These are phyloP conservation scores for Sebastes reedi DNA, from an alignment of 2,797 vertebrate species.

Conservation along the genomic window DNA sequence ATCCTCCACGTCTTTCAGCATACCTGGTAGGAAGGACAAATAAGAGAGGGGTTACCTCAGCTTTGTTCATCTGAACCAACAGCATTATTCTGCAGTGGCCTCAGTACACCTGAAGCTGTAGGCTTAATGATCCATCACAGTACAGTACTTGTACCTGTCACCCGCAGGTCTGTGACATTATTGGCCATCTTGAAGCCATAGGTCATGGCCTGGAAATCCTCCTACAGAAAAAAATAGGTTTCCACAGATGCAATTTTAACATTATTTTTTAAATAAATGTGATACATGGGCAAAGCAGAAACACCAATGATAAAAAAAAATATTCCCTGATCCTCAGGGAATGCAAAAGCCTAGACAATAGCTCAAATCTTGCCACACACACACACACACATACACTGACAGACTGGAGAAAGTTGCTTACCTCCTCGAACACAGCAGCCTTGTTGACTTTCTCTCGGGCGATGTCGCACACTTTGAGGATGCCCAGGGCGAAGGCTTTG, in stretches of 20 bases:
- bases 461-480: slow-evolving; percentile 98
- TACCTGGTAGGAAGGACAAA: slow-evolving; percentile 80
- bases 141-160: slow-evolving; percentile 87
- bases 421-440: slow-evolving; percentile 99
- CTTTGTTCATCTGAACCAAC: background rate
- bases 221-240: slow-evolving; percentile 74
- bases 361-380: background rate
- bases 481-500: slow-evolving; percentile 96
- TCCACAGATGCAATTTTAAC: background rate
- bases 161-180: slow-evolving; percentile 96
- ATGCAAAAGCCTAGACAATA: background rate
- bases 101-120: background rate
- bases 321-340: background rate
- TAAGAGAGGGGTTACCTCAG: background rate
- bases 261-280: background rate
- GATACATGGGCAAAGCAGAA: background rate
- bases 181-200: slow-evolving; percentile 99
- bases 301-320: background rate
- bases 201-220: slow-evolving; percentile 99
- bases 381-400: background rate
- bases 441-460: slow-evolving; percentile 99
- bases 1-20: slow-evolving; percentile 99
- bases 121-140: background rate
- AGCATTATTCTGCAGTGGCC: background rate
- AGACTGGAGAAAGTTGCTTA: slow-evolving; percentile 57